phyloP scores from a whole-genome alignment of 2,113 vertebrate genomes.

The Seriola rivoliana region DNA sequence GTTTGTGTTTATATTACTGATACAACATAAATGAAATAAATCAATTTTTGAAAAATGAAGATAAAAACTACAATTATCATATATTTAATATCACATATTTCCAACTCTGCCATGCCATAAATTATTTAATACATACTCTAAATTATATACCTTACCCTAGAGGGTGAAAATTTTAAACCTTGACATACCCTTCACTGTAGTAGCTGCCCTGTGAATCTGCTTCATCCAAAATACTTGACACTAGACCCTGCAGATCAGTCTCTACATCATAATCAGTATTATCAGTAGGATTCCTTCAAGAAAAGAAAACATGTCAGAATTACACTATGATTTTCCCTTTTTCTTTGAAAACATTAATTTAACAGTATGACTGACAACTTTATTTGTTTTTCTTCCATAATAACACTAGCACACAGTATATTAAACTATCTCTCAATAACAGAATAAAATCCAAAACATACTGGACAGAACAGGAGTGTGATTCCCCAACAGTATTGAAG shows the following conservation, averaged over 20 bases:
- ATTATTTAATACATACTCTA: neutral
- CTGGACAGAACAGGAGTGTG: neutral
- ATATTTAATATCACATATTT: neutral
- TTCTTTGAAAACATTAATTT: neutral
- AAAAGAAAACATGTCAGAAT: neutral
- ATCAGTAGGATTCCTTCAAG: constrained; percentile 85
- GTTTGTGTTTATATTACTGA: neutral
- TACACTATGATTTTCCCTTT: neutral
- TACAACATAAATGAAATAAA: neutral
- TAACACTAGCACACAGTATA: neutral
- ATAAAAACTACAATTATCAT: neutral
- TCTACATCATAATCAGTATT: constrained; percentile 89
- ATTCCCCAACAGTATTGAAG: neutral
- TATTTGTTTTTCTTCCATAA: neutral
- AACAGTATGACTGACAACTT: neutral
- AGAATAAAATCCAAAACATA: neutral
- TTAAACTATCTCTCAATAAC: neutral
- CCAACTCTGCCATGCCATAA: neutral
- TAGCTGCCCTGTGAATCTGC: constrained; percentile 86
- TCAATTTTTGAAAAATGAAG: neutral
- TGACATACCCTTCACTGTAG: constrained; percentile 89
- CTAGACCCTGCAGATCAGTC: constrained; percentile 91
- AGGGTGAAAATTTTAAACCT: neutral
- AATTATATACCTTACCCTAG: neutral
- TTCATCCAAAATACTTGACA: constrained; percentile 94